A percentile compares a stretch with the other conserved stretches of the same genome.
Evolutionary conservation across 2,888 invertebrate genomes (phyloP).

Genomic region (Hypomecis atomaria): DNA sequence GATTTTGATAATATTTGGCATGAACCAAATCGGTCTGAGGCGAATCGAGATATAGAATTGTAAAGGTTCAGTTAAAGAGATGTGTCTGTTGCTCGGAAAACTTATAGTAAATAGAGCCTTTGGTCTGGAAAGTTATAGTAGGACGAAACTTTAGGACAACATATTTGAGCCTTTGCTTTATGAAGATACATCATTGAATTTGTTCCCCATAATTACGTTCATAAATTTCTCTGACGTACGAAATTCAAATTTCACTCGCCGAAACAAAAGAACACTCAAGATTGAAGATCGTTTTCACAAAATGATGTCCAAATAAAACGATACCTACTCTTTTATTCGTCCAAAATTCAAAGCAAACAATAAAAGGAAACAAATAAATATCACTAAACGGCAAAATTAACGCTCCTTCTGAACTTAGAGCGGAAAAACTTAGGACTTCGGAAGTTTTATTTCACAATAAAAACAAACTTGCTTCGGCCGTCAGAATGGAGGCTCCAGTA

Average conservation of each 20-base stretch:
- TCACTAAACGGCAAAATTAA: conserved; percentile 53
- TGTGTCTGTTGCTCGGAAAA: too few species aligned
- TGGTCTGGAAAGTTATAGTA: too few species aligned
- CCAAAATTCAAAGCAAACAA: conserved; percentile 29
- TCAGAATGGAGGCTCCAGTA: conserved; percentile 49
- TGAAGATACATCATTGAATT: too few species aligned
- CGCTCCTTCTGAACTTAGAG: conserved; percentile 49
- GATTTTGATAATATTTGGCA: too few species aligned
- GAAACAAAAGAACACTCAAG: neutral
- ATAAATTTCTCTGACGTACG: neutral
- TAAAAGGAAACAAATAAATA: conserved; percentile 46
- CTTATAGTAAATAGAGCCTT: too few species aligned
- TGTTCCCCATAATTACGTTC: too few species aligned
- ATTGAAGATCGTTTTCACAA: neutral
- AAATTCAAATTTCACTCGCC: neutral
- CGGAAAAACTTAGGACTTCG: conserved; percentile 48
- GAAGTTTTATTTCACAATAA: conserved; percentile 56
- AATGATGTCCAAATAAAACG: conserved; percentile 7
- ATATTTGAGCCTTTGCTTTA: too few species aligned
- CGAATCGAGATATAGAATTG: too few species aligned
- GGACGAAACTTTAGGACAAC: too few species aligned
- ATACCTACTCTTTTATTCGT: conserved; percentile 6
- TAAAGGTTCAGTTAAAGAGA: too few species aligned
- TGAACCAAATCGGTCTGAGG: too few species aligned
- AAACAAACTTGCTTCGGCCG: conserved; percentile 51